Percentiles rank a stretch among this genome's conserved stretches.
Conservation (phyloP, 2,888 invertebrate species). For the Choreutis nemorana region DNA sequence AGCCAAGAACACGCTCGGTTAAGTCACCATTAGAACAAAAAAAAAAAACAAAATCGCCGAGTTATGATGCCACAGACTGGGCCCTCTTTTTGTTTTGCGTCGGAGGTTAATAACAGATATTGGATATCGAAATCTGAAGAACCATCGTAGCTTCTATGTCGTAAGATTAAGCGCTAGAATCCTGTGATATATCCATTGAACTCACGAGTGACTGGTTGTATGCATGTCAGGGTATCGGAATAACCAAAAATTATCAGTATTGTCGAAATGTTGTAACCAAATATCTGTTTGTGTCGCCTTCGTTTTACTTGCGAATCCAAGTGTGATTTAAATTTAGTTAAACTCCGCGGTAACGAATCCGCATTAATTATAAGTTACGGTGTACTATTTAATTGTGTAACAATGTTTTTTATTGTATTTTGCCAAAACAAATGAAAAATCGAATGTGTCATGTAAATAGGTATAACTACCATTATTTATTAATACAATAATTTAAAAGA, state of each 20-base stretch:
- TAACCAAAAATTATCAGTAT: conserved; percentile 59
- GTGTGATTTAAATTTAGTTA: no score
- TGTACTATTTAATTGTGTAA: conserved; percentile 47
- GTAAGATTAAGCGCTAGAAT: no score
- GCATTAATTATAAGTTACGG: conserved; percentile 31
- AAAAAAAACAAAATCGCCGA: no score
- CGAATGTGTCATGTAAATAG: conserved; percentile 67
- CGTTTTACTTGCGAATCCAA: conserved; percentile 9
- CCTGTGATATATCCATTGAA: conserved; percentile 59
- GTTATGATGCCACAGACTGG: no score
- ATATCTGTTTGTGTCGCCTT: conserved; percentile 28
- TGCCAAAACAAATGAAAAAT: conserved; percentile 65
- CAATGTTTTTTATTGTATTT: conserved; percentile 63
- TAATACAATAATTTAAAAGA: conserved; percentile 63
- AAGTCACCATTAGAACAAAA: no score
- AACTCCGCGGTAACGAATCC: conserved; percentile 15
- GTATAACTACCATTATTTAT: conserved; percentile 68
- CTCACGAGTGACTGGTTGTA: conserved; percentile 46
- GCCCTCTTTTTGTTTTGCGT: no score
- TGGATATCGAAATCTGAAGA: no score
- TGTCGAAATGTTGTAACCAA: conserved; percentile 48
- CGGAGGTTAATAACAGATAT: no score
- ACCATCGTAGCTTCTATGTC: no score
- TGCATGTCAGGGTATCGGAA: conserved; percentile 41
- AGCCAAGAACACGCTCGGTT: no score